Evolutionary conservation across 2,888 invertebrate genomes (phyloP), one percentile per base, ranked within the genome.

Genomic region (Lutraria lutraria): DNA sequence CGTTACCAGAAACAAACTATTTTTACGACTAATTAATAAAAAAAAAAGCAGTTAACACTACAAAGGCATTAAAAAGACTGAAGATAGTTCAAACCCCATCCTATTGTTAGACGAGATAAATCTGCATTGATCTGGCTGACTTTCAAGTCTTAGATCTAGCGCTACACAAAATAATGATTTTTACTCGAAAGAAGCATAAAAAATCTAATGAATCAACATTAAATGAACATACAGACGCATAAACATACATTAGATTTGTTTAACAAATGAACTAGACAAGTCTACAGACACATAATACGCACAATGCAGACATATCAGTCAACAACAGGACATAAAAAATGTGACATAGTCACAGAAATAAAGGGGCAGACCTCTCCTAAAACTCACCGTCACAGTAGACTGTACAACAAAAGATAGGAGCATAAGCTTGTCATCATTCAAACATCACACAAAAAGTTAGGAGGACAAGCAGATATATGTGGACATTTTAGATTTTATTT

Each of bases 351-450:
- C 63, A 68, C 63, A 68, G 63, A 63, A 60, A 25, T 29, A 12
- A 88, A 82, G 90, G 87, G 88, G 68, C 84, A 82, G 84, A 90
- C 85, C 88, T 85, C 88, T 56, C 52, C n/a, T 60, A 81, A 16
- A 83, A 91, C 91, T 91, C 91, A 91, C 91, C 91, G 87, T 87
- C 86, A 85, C 19, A 21, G 87, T 60, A 63, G 86, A 76, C 91
- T 91, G 91, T 85, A 88, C 87, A 90, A 90, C 87, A 88, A 81
- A 89, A 89, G 86, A 68, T 12, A 25, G 43, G n/a, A 84, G 79
- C 53, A 85, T 68, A 60, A 52, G 60, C 85, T 82, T 60, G 43
- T n/a, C 43, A 29, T n/a, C 80, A 84, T 34, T 25, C 6, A 25
- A 6, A 60, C n/a, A 68, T 68, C 63, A 68, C 63, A 68, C 25